Evolutionary conservation across 2,113 vertebrate genomes (phyloP).

Genomic region (Stigmatopora nigra): DNA sequence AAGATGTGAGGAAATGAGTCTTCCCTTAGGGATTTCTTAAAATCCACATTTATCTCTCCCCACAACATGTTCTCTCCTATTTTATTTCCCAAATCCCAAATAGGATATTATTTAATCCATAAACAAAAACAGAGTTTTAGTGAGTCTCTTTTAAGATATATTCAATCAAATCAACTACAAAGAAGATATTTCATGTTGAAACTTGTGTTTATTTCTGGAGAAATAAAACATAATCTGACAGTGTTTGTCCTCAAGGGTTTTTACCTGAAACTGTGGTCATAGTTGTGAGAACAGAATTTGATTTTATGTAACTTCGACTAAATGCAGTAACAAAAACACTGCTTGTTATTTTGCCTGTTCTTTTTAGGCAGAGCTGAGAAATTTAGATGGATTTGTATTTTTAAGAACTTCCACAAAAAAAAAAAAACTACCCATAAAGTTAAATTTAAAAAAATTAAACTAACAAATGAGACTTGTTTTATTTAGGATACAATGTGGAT

Average conservation of each 20-base stretch:
- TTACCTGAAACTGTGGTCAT: conserved; percentile 1
- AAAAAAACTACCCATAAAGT: too few species aligned
- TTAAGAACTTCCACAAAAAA: too few species aligned
- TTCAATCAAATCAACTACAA: too few species aligned
- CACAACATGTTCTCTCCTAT: background rate
- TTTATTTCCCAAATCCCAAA: background rate
- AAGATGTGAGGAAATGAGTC: conserved; percentile 53
- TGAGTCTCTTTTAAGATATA: too few species aligned
- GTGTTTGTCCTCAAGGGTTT: background rate
- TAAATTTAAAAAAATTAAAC: background rate
- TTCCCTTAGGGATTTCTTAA: conserved; percentile 34
- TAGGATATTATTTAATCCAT: background rate
- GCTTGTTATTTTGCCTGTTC: background rate
- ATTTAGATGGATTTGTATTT: background rate
- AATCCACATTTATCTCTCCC: conserved; percentile 12
- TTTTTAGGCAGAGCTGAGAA: background rate
- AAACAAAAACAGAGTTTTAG: background rate
- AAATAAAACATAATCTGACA: background rate
- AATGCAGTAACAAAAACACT: background rate
- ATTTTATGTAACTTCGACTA: background rate
- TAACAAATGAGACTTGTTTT: background rate
- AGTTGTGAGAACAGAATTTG: background rate
- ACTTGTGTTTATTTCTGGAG: background rate
- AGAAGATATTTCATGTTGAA: background rate
- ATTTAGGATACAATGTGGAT: background rate